phyloP scores from a whole-genome alignment of 2,888 invertebrate species.

The Polia nebulosa region DNA sequence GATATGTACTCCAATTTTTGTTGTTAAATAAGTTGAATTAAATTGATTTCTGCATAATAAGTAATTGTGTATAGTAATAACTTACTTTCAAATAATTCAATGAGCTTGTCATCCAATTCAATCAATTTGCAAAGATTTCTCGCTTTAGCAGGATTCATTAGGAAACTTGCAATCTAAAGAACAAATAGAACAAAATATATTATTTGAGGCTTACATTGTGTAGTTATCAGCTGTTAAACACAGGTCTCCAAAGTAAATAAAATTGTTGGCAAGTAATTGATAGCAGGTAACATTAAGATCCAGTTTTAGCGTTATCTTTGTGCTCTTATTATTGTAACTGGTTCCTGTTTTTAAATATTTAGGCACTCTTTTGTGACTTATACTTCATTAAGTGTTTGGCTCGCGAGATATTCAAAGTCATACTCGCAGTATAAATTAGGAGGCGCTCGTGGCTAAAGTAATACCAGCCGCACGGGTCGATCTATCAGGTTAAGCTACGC shows the following conservation, averaged over 20 bases:
- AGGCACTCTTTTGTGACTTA: not conserved
- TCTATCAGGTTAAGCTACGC: too few species aligned
- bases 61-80: too few species aligned
- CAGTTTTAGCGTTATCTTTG: conserved; percentile 27
- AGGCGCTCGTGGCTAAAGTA: too few species aligned
- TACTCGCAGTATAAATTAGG: too few species aligned
- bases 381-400: not conserved
- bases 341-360: conserved; percentile 20
- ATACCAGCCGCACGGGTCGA: too few species aligned
- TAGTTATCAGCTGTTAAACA: not conserved
- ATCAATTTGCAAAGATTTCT: conserved; percentile 11
- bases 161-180: conserved; percentile 20
- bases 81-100: conserved; percentile 60
- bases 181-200: not conserved
- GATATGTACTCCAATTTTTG: too few species aligned
- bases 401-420: not conserved
- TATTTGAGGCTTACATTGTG: not conserved
- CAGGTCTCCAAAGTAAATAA: not conserved
- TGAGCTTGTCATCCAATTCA: conserved; percentile 38
- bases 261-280: not conserved
- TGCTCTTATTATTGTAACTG: conserved; percentile 3
- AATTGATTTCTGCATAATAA: too few species aligned
- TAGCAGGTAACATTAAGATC: conserved; percentile 4
- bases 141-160: not conserved
- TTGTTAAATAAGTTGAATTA: too few species aligned